Evolutionary conservation across 2,113 vertebrate genomes (phyloP), one percentile per base, ranked within the genome.

Genomic region (Xyliphius kryptos): DNA sequence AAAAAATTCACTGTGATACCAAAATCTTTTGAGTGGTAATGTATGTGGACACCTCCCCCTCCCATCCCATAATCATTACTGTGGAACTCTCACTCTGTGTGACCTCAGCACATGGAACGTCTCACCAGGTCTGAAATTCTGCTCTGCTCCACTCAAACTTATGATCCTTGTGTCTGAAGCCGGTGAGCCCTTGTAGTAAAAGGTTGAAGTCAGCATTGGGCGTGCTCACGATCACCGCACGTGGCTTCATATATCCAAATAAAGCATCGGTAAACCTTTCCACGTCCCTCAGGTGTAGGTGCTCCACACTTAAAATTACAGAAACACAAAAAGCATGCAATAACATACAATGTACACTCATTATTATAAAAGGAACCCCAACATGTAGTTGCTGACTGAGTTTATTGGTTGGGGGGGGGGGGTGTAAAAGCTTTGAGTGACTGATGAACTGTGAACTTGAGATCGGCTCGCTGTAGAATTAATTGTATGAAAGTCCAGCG

Each of bases 231-330:
- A 97, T 86, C 2, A 91, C 80, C 2, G 82, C 74, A 3, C 61
- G 63, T 17, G 96, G 96, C 64, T 82, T 79, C 88, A 97, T 90
- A 80, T 91, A 94, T 55, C 92, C 95, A 79, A 99, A 99, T 22
- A 98, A 78, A 16, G 93, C 91, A 52, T 91, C 83, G 12, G 91
- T 88, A 78, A 99, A 95, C 51, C 59, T 79, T 69, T 86, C 77
- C 56, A 99, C 76, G 16, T 92, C 90, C 1, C 77, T 61, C 15
- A 83, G 75, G 36, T 89, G 80, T 72, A 99, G 79, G 66, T 99
- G 96, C 74, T 99, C 95, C 63, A 99, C 91, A 76, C 96, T 99
- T n/a, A n/a, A n/a, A n/a, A n/a, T n/a, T n/a, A n/a, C n/a, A n/a
- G 70, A 60, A 82, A 71, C 43, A 38, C 11, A 36, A 62, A 4